Evolutionary conservation across 1,140 invertebrate species (phyloP).

Genomic region (Plectus sambesii): DNA sequence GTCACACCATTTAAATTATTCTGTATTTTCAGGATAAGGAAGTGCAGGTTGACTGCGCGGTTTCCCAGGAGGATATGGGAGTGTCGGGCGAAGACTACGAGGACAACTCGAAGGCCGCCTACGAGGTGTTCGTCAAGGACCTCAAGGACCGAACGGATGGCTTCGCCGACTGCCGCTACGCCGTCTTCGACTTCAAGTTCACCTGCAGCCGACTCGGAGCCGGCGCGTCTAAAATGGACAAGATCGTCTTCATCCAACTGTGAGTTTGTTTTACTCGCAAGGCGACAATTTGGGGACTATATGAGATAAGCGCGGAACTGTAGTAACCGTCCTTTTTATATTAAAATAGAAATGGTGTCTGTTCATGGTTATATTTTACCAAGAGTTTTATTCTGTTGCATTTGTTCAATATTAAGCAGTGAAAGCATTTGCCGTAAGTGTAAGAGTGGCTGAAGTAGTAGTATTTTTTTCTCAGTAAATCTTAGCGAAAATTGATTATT

Average conservation of each 20-base stretch:
- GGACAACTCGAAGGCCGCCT: constrained; percentile 43
- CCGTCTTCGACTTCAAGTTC: constrained; percentile 45
- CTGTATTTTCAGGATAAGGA: constrained; percentile 38
- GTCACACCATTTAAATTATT: no score
- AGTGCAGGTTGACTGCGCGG: constrained; percentile 40
- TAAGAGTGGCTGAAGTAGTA: no score
- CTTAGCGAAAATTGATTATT: no score
- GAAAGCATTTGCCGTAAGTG: no score
- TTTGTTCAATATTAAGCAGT: no score
- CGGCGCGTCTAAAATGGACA: constrained; percentile 45
- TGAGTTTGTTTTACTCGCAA: neutral
- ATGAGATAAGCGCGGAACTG: no score
- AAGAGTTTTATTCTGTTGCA: no score
- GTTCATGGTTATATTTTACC: no score
- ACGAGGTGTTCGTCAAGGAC: constrained; percentile 42
- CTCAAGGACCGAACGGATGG: constrained; percentile 38
- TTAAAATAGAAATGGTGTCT: no score
- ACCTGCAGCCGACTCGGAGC: constrained; percentile 40
- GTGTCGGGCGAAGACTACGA: constrained; percentile 37
- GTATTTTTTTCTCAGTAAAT: no score
- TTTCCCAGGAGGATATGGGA: constrained; percentile 34
- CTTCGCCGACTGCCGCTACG: constrained; percentile 43
- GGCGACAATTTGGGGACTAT: neutral
- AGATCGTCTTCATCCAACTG: constrained; percentile 43
- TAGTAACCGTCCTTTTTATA: no score